Evolutionary conservation across 2,797 vertebrate genomes (phyloP).

Genomic region (Sebastiscus albofasciatus): DNA sequence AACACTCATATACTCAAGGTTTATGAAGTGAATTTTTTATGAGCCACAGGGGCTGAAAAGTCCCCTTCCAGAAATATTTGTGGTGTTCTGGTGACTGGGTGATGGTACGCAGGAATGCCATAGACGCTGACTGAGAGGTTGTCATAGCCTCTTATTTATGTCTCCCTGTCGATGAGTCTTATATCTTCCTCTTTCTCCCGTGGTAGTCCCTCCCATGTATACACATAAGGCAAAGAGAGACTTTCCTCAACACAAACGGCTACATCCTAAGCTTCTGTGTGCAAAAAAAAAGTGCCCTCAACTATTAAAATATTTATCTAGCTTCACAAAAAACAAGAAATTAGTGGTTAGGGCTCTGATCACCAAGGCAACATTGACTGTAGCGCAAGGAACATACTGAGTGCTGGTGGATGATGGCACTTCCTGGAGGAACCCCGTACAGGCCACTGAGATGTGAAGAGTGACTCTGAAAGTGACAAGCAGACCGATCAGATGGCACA

Average conservation of each 20-base stretch:
- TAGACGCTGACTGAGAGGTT: constrained; percentile 29
- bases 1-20: constrained; percentile 51
- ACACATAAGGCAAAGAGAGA: not conserved
- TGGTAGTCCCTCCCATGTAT: not conserved
- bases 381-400: constrained; percentile 83
- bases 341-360: constrained; percentile 7
- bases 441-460: constrained; percentile 90
- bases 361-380: constrained; percentile 29
- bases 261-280: not conserved
- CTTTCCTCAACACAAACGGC: not conserved
- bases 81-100: constrained; percentile 60
- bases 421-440: constrained; percentile 85
- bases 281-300: not conserved
- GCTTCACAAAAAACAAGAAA: constrained; percentile 6
- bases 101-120: constrained; percentile 40
- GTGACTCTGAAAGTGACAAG: constrained; percentile 86
- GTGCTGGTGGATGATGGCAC: constrained; percentile 88
- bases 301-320: not conserved
- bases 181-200: constrained; percentile 2
- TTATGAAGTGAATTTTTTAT: constrained; percentile 63
- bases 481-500: constrained; percentile 65
- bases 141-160: constrained; percentile 22
- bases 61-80: constrained; percentile 66
- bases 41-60: constrained; percentile 50
- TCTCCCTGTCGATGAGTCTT: not conserved